Evolutionary conservation across 1,140 invertebrate species (phyloP), one percentile per base, ranked within the genome.

Genomic region (Drosophila elegans): DNA sequence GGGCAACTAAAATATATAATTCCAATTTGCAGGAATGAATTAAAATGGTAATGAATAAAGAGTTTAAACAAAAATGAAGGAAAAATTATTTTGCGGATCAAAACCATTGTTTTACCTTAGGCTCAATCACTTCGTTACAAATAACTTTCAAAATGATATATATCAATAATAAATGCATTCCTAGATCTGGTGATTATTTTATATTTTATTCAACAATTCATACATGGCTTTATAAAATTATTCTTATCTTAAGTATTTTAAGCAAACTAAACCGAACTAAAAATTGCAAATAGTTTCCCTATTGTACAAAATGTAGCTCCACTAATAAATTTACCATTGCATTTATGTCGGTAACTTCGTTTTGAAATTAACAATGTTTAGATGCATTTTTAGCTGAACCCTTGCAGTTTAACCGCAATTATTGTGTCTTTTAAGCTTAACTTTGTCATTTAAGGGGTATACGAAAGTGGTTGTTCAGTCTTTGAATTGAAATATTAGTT

Each of bases 161-260:
- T 21, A 16, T 16, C 5, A 16, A 21, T 21, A 10, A 7, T 7
- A 13, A 29, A 3, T 4, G 16, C 16, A 25, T 41, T 55, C 7
- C 25, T 11, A 13, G 0, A 21, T 13, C 6, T 16, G 9, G 13
- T 3, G 51, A 56, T 36, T 56, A 71, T 56, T 39, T 41, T 29
- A 69, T 69, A 56, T 69, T 48, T 71, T 71, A 69, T 71, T 71
- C 38, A 71, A 71, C 67, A 71, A 41, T 71, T 39, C 42, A 25
- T 41, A 56, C 42, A 69, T 45, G 38, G 32, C 59, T 46, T 51
- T 68, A 64, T 32, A 52, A 68, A 67, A 64, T 67, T 64, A 46
- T 29, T 51, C 13, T 69, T 41, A 34, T 55, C 7, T n/a, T 9
- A 48, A 27, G n/a, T 68, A 41, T 32, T 29, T 1, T 41, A 67